Evolutionary conservation across 2,888 invertebrate genomes (phyloP).

Genomic region (Drosophila formosana): DNA sequence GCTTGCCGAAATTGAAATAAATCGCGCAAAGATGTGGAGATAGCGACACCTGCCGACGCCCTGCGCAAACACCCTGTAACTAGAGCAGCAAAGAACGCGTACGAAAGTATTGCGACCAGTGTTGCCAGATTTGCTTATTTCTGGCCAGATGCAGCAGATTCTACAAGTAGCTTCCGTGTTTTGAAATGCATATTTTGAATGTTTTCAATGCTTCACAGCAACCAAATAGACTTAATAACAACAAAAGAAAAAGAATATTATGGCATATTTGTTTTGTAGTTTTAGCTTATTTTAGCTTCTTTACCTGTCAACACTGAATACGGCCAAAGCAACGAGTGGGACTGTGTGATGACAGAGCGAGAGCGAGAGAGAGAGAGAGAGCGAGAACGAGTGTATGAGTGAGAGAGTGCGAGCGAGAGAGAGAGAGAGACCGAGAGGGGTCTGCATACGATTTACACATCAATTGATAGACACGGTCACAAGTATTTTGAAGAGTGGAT

Average conservation of each 20-base stretch:
- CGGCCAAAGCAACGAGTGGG: constrained; percentile 2
- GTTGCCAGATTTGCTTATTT: too few species aligned
- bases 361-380: constrained; percentile 14
- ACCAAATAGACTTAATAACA: too few species aligned
- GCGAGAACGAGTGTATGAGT: neutral
- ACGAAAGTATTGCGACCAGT: too few species aligned
- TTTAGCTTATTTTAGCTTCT: too few species aligned
- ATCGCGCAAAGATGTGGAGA: constrained; percentile 42
- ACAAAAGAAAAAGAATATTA: too few species aligned
- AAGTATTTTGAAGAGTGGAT: constrained; percentile 26
- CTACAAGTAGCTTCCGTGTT: too few species aligned
- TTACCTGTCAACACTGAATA: too few species aligned
- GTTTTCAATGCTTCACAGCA: too few species aligned
- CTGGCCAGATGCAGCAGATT: too few species aligned
- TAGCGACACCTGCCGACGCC: constrained; percentile 30
- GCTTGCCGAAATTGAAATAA: constrained; percentile 54
- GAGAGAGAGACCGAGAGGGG: constrained; percentile 26
- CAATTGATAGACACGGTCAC: constrained; percentile 48
- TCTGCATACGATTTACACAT: constrained; percentile 59
- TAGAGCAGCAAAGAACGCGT: constrained; percentile 1
- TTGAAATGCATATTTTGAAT: too few species aligned
- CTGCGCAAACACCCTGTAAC: constrained; percentile 5
- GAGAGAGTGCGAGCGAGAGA: constrained; percentile 31
- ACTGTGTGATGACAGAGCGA: constrained; percentile 1
- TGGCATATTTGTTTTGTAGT: too few species aligned